These are phyloP conservation scores for Plebejus melissa DNA, from an alignment of 2,888 invertebrate species.

Conservation along the genomic window DNA sequence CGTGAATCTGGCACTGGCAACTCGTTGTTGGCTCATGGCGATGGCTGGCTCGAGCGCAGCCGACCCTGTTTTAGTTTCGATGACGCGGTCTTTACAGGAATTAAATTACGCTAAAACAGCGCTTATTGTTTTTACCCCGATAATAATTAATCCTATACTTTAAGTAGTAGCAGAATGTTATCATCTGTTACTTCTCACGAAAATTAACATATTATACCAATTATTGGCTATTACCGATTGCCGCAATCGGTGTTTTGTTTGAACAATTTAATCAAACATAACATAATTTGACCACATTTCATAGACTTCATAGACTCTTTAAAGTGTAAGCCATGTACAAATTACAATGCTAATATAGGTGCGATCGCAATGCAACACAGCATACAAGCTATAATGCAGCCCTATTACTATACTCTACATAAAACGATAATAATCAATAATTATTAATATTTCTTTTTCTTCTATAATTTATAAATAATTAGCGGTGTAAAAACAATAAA, in stretches of 20 bases:
- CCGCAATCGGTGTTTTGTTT: not conserved
- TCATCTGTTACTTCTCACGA: not conserved
- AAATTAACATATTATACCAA: not conserved
- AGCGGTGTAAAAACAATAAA: too few species aligned
- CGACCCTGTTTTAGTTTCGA: constrained; percentile 75
- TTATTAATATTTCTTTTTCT: too few species aligned
- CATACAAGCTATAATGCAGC: not conserved
- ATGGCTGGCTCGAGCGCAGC: constrained; percentile 55
- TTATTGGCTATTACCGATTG: too few species aligned
- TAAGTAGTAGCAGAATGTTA: not conserved
- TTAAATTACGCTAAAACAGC: not conserved
- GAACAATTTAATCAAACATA: not conserved
- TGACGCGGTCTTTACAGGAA: constrained; percentile 49
- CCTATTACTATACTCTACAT: too few species aligned
- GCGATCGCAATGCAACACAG: not conserved
- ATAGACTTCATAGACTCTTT: too few species aligned
- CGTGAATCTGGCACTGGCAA: constrained; percentile 58
- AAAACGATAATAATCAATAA: too few species aligned
- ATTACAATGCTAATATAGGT: too few species aligned
- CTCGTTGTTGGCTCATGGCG: constrained; percentile 62
- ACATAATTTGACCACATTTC: not conserved
- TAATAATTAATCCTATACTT: not conserved
- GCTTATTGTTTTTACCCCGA: not conserved
- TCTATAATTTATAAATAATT: too few species aligned
- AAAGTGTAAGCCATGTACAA: too few species aligned